Percentiles rank a stretch among this genome's conserved stretches.
phyloP scores from a whole-genome alignment of 2,797 vertebrate species.

The Pipistrellus pipistrellus region DNA sequence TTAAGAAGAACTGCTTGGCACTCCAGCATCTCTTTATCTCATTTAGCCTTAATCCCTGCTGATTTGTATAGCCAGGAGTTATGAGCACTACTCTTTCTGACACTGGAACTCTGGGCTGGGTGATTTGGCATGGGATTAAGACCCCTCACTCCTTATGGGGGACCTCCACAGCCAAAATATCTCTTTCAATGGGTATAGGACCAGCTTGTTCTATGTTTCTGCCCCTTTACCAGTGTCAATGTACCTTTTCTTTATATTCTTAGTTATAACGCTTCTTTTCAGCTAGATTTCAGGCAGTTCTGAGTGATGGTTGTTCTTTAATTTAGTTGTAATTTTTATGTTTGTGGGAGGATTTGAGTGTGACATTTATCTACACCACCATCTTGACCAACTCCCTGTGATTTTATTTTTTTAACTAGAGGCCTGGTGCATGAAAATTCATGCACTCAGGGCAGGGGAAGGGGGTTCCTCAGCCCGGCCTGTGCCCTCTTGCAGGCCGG shows the following conservation, averaged over 20 bases:
- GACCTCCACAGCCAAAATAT: not conserved
- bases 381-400: not conserved
- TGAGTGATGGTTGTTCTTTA: not conserved
- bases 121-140: too few species aligned
- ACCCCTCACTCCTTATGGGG: not conserved
- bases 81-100: not conserved
- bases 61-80: not conserved
- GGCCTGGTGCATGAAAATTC: too few species aligned
- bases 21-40: not conserved
- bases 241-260: not conserved
- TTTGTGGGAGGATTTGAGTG: not conserved
- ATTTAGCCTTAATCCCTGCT: not conserved
- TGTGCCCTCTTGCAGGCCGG: too few species aligned
- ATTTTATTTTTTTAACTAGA: constrained; percentile 9
- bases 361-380: not conserved
- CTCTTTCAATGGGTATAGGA: not conserved
- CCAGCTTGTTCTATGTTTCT: not conserved
- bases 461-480: too few species aligned
- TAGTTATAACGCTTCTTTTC: not conserved
- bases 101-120: not conserved
- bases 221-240: not conserved
- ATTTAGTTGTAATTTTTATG: not conserved
- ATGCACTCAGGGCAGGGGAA: too few species aligned
- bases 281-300: not conserved
- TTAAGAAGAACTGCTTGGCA: not conserved